Conservation (phyloP, 2,888 invertebrate genomes). For the Chesias legatella region DNA sequence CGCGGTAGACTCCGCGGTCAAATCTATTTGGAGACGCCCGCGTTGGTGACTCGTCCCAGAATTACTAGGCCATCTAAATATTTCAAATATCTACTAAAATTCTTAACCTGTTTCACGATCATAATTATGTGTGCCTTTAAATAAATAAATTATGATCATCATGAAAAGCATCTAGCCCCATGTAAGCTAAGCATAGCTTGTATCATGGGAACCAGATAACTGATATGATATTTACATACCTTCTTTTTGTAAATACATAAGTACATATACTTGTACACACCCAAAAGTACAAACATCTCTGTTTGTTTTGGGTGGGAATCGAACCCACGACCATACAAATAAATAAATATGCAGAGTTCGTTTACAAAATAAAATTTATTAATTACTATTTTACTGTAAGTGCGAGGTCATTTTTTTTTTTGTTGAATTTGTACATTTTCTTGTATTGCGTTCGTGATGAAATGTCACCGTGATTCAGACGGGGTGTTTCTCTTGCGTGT, state of each 20-base stretch:
- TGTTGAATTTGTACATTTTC: constrained; percentile 46
- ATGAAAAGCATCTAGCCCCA: no score
- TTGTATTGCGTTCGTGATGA: constrained; percentile 43
- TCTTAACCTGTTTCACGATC: no score
- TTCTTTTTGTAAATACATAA: no score
- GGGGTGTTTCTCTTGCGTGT: constrained; percentile 73
- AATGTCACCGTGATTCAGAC: constrained; percentile 39
- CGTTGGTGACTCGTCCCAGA: constrained; percentile 45
- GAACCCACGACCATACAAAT: no score
- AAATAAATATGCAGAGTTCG: background rate
- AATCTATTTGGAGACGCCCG: constrained; percentile 63
- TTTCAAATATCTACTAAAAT: constrained; percentile 24
- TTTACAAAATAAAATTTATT: constrained; percentile 31
- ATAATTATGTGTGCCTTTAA: no score
- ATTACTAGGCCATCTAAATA: constrained; percentile 32
- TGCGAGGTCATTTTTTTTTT: constrained; percentile 52
- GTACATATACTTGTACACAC: no score
- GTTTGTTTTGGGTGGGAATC: no score
- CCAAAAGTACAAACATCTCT: no score
- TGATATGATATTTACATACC: no score
- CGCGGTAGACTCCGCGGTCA: constrained; percentile 50
- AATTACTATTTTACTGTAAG: constrained; percentile 28
- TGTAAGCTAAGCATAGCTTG: no score
- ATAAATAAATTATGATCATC: no score
- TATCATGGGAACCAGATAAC: no score